phyloP scores from a whole-genome alignment of 1,140 invertebrate species.

The Arctopsyche grandis region DNA sequence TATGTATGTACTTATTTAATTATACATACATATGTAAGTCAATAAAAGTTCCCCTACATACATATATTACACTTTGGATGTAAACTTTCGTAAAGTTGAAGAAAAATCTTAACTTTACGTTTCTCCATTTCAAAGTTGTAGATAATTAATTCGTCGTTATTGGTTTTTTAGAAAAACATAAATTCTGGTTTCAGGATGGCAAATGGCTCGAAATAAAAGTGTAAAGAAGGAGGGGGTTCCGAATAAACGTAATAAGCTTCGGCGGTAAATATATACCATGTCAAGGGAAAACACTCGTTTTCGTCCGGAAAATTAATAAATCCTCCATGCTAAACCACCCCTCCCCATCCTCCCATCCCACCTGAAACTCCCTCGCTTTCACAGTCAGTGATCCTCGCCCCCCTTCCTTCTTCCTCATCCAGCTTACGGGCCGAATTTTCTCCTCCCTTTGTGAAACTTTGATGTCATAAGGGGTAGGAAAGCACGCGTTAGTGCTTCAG shows the following conservation, averaged over 20 bases:
- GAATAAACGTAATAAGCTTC: constrained; percentile 38
- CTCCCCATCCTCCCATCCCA: too few species aligned
- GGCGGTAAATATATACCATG: constrained; percentile 38
- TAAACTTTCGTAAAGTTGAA: too few species aligned
- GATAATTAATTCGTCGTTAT: too few species aligned
- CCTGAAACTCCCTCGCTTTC: too few species aligned
- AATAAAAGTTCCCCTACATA: too few species aligned
- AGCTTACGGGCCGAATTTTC: neutral
- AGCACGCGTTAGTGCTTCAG: neutral
- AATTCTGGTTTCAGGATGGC: too few species aligned
- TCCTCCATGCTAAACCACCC: neutral
- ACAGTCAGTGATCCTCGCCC: neutral
- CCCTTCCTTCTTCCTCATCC: neutral
- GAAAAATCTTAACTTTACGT: too few species aligned
- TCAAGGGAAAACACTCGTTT: constrained; percentile 30
- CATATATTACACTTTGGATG: too few species aligned
- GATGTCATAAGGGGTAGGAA: constrained; percentile 9
- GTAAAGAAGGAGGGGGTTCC: neutral
- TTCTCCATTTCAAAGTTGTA: too few species aligned
- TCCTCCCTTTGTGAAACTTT: constrained; percentile 15
- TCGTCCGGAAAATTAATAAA: constrained; percentile 34
- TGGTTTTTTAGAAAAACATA: too few species aligned
- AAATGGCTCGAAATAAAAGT: constrained; percentile 14
- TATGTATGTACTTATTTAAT: too few species aligned
- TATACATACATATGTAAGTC: too few species aligned